Base-by-base conservation (phyloP, 2,797 vertebrate genomes). In the Lerista edwardsae region DNA sequence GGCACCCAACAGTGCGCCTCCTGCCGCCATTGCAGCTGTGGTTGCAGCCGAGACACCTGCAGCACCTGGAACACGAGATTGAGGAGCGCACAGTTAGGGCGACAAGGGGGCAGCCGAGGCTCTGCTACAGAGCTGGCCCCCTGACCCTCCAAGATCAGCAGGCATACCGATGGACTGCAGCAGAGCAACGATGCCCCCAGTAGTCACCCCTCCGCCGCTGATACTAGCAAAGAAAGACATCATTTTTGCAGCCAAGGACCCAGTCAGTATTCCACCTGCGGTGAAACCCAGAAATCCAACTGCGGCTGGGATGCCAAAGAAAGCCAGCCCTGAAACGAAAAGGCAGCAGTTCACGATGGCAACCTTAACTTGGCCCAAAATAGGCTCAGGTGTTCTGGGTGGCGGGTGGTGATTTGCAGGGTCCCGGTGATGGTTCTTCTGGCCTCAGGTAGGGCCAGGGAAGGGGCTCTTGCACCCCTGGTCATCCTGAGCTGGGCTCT, bases 161-260 rank as follows among this genome's bases (percentile, higher is more conserved):
- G 62, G 15, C 61, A 61, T 39, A 79, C 8, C 71, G 1, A 39
- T 25, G 0, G 78, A 74, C 84, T 91, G 86, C 36, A 83, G 74
- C 0, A 7, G 61, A 0, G 88, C 84, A 47, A 89, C 86, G 14
- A 82, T 67, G 64, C 89, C n/a, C 41, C 10, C 81, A n/a, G 57
- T 19, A 3, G 6, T 65, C 4, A 61, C 84, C 2, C 72, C 61
- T 21, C 84, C n/a, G 15, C 59, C n/a, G 1, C 1, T 10, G 11
- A 31, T 59, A 9, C 15, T 15, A 0, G 92, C 90, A 0, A 9
- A 69, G 31, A 25, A 23, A 1, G 73, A 75, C 73, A 84, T 83
- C 55, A 83, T 83, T 31, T 88, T 91, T 68, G 91, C 29, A 1
- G 77, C 77, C 0, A 79, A 0, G 0, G 77, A 79, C 17, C 77